A percentile compares a stretch with the other conserved stretches of the same genome.
These are phyloP conservation scores for Xiphophorus maculatus DNA, from an alignment of 2,113 vertebrate species.

Conservation along the genomic window DNA sequence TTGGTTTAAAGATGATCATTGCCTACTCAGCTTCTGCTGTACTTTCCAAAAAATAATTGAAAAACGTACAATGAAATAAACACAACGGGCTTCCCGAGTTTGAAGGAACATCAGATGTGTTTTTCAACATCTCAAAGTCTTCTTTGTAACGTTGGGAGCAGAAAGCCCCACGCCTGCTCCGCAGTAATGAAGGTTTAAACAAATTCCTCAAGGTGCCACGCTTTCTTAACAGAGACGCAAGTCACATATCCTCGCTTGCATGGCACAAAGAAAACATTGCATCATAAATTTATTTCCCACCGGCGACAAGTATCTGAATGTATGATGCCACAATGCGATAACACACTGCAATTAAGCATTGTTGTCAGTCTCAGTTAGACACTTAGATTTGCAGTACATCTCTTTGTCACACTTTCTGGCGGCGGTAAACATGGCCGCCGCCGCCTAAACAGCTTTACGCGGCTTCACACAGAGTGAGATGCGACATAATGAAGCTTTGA, in stretches of 20 bases:
- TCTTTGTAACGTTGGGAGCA: constrained; percentile 1
- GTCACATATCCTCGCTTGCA: constrained; percentile 18
- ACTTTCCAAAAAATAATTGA: not conserved
- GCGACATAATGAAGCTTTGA: constrained; percentile 16
- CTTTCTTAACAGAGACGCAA: constrained; percentile 6
- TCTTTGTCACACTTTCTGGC: constrained; percentile 18
- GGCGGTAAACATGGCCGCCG: constrained; percentile 14
- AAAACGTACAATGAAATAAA: not conserved
- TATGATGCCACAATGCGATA: constrained; percentile 24
- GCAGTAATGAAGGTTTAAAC: not conserved
- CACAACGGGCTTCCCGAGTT: not conserved
- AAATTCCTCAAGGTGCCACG: constrained; percentile 16
- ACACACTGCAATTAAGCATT: constrained; percentile 27
- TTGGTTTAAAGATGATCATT: not conserved
- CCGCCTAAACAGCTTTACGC: constrained; percentile 13
- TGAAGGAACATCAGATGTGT: not conserved
- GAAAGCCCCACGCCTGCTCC: not conserved
- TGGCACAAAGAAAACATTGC: constrained; percentile 31
- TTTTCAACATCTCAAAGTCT: not conserved
- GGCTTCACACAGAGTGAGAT: not conserved
- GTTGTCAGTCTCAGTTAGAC: constrained; percentile 33
- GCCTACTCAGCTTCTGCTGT: not conserved
- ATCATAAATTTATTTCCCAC: constrained; percentile 21
- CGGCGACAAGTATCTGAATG: constrained; percentile 22
- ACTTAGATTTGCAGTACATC: constrained; percentile 15